Percentiles rank a stretch among this genome's conserved stretches.
Conservation (phyloP, 2,797 vertebrate species). For the Macroramphosus scolopax region DNA sequence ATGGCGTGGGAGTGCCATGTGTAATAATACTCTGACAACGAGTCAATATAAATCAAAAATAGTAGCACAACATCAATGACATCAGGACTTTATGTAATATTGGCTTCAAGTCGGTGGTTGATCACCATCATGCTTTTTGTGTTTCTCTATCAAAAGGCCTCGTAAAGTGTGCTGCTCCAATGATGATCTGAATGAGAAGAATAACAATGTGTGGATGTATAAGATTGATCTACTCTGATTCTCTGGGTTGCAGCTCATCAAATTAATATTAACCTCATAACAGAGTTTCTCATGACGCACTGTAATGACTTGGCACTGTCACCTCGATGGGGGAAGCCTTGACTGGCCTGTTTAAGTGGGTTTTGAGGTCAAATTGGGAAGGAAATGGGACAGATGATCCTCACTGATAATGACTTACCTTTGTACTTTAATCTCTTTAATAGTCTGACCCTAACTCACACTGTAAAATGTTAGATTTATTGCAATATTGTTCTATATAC, state of each 20-base stretch:
- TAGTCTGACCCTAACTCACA: too few relatives aligned
- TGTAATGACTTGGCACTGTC: not conserved
- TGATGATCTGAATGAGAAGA: not conserved
- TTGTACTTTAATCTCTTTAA: conserved; percentile 2
- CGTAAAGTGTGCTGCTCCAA: not conserved
- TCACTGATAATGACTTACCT: too few relatives aligned
- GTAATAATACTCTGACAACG: not conserved
- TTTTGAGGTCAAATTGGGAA: conserved; percentile 8
- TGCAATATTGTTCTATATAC: not conserved
- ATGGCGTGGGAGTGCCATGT: not conserved
- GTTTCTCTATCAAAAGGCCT: not conserved
- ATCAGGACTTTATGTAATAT: not conserved
- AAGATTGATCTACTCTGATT: not conserved
- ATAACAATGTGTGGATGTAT: not conserved
- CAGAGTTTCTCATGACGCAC: too few relatives aligned
- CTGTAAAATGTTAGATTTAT: too few relatives aligned
- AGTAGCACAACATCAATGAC: not conserved
- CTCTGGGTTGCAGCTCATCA: not conserved
- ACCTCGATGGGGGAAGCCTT: not conserved
- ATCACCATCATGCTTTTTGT: not conserved
- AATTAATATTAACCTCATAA: too few relatives aligned
- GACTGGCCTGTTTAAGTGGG: not conserved
- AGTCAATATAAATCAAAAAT: not conserved
- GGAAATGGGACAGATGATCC: not conserved
- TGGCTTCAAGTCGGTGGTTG: too few relatives aligned